Evolutionary conservation across 2,797 vertebrate genomes (phyloP).

Genomic region (Syngnathus rostellatus): DNA sequence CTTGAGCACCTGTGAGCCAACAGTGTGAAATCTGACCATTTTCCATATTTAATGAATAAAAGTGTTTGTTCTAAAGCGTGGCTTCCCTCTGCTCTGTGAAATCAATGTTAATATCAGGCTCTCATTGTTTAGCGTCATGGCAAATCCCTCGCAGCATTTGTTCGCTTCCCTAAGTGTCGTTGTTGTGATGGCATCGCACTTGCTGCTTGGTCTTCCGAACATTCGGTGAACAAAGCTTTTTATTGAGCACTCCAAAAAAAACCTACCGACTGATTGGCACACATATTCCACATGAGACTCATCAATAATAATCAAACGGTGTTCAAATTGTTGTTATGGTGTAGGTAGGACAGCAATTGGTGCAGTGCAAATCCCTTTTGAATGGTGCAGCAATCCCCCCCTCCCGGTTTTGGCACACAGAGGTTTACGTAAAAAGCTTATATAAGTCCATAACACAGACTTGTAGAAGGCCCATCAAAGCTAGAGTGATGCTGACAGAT

Average conservation of each 20-base stretch:
- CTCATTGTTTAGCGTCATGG: background rate
- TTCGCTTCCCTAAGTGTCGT: slow-evolving; percentile 6
- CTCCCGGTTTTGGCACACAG: slow-evolving; percentile 42
- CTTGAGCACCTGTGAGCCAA: slow-evolving; percentile 19
- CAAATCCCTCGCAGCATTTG: slow-evolving; percentile 2
- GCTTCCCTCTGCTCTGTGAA: slow-evolving; percentile 29
- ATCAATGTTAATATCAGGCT: background rate
- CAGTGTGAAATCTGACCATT: slow-evolving; percentile 42
- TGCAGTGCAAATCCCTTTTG: slow-evolving; percentile 68
- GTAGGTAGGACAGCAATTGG: slow-evolving; percentile 55
- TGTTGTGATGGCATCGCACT: slow-evolving; percentile 23
- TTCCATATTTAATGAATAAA: slow-evolving; percentile 71
- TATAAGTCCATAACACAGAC: slow-evolving; percentile 63
- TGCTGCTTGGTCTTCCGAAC: slow-evolving; percentile 18
- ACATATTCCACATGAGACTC: background rate
- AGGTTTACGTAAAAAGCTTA: slow-evolving; percentile 71
- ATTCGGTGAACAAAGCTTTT: slow-evolving; percentile 22
- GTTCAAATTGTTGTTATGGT: slow-evolving; percentile 25
- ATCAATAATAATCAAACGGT: slow-evolving; percentile 18
- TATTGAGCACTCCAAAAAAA: slow-evolving; percentile 39
- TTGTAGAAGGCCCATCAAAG: slow-evolving; percentile 50
- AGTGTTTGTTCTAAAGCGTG: slow-evolving; percentile 40
- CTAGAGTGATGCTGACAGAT: slow-evolving; percentile 36
- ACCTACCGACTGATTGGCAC: slow-evolving; percentile 4
- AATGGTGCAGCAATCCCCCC: slow-evolving; percentile 50